These are phyloP conservation scores for Opisthograptis luteolata DNA, from an alignment of 2,888 invertebrate species.

Conservation along the genomic window DNA sequence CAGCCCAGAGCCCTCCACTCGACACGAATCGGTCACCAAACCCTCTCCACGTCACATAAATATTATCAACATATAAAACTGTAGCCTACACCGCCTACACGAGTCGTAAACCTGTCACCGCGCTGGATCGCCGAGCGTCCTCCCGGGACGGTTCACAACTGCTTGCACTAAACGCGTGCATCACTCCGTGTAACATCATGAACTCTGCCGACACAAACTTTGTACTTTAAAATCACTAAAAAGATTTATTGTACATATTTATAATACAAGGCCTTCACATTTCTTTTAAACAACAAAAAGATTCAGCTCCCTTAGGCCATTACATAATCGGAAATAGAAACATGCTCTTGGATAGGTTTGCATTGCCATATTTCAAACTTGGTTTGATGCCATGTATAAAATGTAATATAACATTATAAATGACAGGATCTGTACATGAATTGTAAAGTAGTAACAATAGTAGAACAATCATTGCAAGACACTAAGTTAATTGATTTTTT, in stretches of 20 bases:
- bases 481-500: constrained; percentile 1
- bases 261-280: constrained; percentile 26
- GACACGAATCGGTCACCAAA: constrained; percentile 21
- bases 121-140: background rate
- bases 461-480: constrained; percentile 5
- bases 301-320: background rate
- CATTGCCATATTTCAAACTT: constrained; percentile 22
- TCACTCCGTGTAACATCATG: constrained; percentile 33
- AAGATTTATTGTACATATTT: constrained; percentile 54
- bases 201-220: constrained; percentile 62
- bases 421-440: no score
- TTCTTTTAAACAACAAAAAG: constrained; percentile 2
- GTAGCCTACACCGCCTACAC: constrained; percentile 2
- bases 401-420: no score
- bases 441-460: background rate
- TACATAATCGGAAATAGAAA: constrained; percentile 2
- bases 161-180: background rate
- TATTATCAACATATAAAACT: constrained; percentile 10
- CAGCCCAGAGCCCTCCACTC: constrained; percentile 30
- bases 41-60: constrained; percentile 19
- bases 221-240: constrained; percentile 77
- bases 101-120: constrained; percentile 6
- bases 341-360: constrained; percentile 2
- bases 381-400: constrained; percentile 12
- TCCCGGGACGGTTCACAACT: background rate